These are phyloP conservation scores for Arenaria interpres DNA, from an alignment of 2,113 vertebrate genomes.

Conservation along the genomic window DNA sequence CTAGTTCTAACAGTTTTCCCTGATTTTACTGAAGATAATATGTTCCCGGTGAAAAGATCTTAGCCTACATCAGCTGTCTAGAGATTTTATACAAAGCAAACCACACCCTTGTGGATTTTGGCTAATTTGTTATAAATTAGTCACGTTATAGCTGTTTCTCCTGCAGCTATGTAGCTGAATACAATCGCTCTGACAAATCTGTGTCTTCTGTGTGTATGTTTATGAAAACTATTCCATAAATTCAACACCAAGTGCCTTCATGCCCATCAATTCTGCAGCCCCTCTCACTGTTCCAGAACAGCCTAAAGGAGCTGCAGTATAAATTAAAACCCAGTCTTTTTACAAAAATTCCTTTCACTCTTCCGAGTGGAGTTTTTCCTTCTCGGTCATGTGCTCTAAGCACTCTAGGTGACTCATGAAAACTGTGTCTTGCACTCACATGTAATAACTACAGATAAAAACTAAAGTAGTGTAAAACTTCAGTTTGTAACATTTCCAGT, in stretches of 20 bases:
- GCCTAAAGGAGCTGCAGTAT: background rate
- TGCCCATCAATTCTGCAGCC: background rate
- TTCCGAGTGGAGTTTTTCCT: background rate
- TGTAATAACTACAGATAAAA: conserved; percentile 6
- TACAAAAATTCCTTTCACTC: background rate
- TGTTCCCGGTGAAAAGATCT: background rate
- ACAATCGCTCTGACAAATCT: background rate
- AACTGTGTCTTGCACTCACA: background rate
- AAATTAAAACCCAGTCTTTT: background rate
- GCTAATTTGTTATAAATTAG: conserved; percentile 54
- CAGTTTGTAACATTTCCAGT: background rate
- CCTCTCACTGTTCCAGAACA: background rate
- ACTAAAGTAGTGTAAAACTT: conserved; percentile 2
- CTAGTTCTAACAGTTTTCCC: background rate
- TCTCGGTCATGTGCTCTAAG: background rate
- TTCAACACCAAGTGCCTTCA: background rate
- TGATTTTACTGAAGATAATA: background rate
- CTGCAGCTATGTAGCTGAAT: conserved; percentile 17
- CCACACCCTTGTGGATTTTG: conserved; percentile 32
- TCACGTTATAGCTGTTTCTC: background rate
- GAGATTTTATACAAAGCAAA: conserved; percentile 28
- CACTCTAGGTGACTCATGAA: background rate
- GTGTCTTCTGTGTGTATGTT: background rate
- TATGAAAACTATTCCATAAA: background rate
- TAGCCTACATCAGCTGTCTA: background rate